Base-by-base conservation (phyloP, 2,113 vertebrate species). In the Malurus melanocephalus region DNA sequence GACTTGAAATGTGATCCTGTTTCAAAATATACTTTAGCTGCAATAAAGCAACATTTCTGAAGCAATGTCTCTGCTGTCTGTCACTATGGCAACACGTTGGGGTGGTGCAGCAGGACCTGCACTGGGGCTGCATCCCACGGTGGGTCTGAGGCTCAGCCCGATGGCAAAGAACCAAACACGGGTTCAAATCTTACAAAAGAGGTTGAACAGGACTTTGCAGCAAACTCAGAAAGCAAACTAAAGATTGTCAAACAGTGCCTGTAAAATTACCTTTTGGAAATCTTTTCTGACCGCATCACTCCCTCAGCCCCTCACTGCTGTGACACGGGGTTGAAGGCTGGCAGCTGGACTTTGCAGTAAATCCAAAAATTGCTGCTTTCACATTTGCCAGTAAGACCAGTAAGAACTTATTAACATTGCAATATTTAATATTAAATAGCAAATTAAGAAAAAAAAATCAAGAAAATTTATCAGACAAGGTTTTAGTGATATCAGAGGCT, bases 61-160 rank as follows among this genome's bases (percentile, higher is more conserved):
- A 93, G 91, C 74, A 55, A 55, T 77, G 92, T 92, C 93, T 89
- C 84, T 38, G 65, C 27, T 43, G 65, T 72, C 75, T 81, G 94
- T 95, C 91, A 84, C 94, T 93, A 95, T 95, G 91, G 95, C 94
- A 96, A 95, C 95, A 89, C 21, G 57, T 61, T 57, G 64, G 82
- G 71, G 90, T 11, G 2, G 81, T 52, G 35, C 87, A 88, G 84
- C 95, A 85, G 93, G 75, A 74, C 92, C 93, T 84, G 87, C 90
- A 4, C 48, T 13, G 60, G 85, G 66, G 71, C 90, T 89, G 82
- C 74, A 87, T 92, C 94, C 92, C 74, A 33, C 40, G 78, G 38
- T 30, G 40, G 5, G 3, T 79, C 79, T 38, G 0, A 57, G 81
- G 69, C n/a, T 42, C 52, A 88, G 53, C 55, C 33, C 22, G 24